Base-by-base conservation (phyloP, 2,797 vertebrate genomes). In the Capromys pilorides region DNA sequence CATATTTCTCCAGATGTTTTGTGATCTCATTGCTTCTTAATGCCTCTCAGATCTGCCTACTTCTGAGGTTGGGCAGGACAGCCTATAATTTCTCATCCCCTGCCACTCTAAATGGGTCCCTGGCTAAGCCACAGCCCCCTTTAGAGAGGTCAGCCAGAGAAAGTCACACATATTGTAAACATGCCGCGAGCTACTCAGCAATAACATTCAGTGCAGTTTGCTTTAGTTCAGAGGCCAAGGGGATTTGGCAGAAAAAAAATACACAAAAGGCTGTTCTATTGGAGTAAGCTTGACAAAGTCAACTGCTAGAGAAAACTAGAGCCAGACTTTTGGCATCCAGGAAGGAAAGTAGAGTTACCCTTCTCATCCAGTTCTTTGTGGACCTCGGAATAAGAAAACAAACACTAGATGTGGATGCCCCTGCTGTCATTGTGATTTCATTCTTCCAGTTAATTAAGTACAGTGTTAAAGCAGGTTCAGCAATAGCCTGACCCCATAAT, bases 1-100 rank as follows among this genome's bases (percentile, higher is more conserved):
- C 96, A 49, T 97, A 90, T 97, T 98, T 97, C 96, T 98, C 96
- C 97, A 97, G 97, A 97, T 97, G 95, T 97, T 98, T 96, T 95
- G 94, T 97, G 97, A 98, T 97, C 98, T 98, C 97, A 98, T 96
- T 86, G 94, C 81, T 97, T 96, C 97, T 97, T 97, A 97, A 96
- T 21, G 64, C 87, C 86, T 97, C 96, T 97, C 96, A 84, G 91
- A 98, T 96, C 92, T 96, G 96, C 93, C 96, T 97, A 96, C 96
- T 90, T 97, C 87, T 94, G 97, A 97, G 95, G 92, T 91, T 95
- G 97, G 92, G 93, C 86, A 96, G 94, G 95, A 69, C 82, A 87
- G 96, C 86, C 95, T 96, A 69, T 94, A 97, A 97, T 79, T 97
- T 92, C 97, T 97, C 86, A 91, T 96, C 95, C 95, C 71, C 61